Evolutionary conservation across 2,113 vertebrate species (phyloP), one percentile per base, ranked within the genome.

Genomic region (Hystrix cristata): DNA sequence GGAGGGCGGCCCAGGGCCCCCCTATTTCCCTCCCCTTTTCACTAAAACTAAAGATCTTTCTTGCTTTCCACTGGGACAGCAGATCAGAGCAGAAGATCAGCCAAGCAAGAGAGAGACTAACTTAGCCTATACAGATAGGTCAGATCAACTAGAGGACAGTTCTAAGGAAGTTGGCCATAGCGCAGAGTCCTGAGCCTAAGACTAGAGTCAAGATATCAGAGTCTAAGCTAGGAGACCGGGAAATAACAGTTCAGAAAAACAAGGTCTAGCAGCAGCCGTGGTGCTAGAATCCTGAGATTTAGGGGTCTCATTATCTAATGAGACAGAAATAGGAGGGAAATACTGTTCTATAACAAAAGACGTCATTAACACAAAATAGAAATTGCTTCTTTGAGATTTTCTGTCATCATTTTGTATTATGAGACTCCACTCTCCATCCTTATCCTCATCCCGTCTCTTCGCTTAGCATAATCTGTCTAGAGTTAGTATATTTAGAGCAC

Each of bases 351-450:
- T n/a, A 65, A 79, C 27, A 53, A 87, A 91, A 83, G 46, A 87
- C 27, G 16, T 18, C 7, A 19, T 94, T 89, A 88, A 80, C 69
- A 83, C 23, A 65, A 92, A 97, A 55, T 21, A 83, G 51, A 95
- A 82, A 87, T 95, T 57, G 57, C 51, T 86, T 72, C 62, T 74
- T 94, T 97, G 80, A 38, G 46, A 89, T 91, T 85, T 65, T 76
- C 23, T 71, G 51, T 76, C 29, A 46, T 96, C 72, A 64, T 90
- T 87, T 90, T 71, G 18, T 92, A 53, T 94, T 90, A 53, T 64
- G 81, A 90, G 38, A 92, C 64, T 91, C 31, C 19, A 23, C 43
- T 79, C n/a, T 62, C 51, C 6, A 76, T 16, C 25, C 3, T 4
- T 80, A 43, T 9, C 9, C 16, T 95, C 43, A 46, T 74, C 21